These are phyloP conservation scores for Cheirogaleus major DNA, from an alignment of 2,797 vertebrate species.

Conservation along the genomic window DNA sequence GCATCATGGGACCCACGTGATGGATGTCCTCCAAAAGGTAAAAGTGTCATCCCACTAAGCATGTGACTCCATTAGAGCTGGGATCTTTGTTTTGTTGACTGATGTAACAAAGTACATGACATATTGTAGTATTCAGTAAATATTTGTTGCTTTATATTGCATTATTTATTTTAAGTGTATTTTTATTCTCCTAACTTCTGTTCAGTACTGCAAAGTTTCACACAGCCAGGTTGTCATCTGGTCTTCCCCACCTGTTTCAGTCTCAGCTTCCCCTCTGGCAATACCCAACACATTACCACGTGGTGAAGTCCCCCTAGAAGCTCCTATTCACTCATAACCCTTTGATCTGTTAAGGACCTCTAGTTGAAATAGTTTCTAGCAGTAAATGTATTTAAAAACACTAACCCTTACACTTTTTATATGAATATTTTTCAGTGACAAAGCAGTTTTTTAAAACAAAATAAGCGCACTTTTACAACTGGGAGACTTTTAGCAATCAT, in stretches of 20 bases:
- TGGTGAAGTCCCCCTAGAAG: background rate
- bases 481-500: background rate
- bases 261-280: rapidly evolving
- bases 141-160: background rate
- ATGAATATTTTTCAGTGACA: background rate
- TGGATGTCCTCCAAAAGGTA: background rate
- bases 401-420: background rate
- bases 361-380: background rate
- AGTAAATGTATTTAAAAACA: background rate
- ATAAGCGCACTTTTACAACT: background rate
- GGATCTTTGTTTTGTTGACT: background rate
- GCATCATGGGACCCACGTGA: background rate
- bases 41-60: rapidly evolving
- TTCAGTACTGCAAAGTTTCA: background rate
- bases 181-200: background rate
- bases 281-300: no score
- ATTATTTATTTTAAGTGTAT: background rate
- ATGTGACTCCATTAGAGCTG: background rate
- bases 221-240: background rate
- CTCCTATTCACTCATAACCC: background rate
- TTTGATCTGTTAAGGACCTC: background rate
- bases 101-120: background rate
- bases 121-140: background rate
- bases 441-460: conserved; percentile 9
- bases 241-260: background rate